Conservation (phyloP, 1,140 invertebrate species). For the Cydia strobilella region DNA sequence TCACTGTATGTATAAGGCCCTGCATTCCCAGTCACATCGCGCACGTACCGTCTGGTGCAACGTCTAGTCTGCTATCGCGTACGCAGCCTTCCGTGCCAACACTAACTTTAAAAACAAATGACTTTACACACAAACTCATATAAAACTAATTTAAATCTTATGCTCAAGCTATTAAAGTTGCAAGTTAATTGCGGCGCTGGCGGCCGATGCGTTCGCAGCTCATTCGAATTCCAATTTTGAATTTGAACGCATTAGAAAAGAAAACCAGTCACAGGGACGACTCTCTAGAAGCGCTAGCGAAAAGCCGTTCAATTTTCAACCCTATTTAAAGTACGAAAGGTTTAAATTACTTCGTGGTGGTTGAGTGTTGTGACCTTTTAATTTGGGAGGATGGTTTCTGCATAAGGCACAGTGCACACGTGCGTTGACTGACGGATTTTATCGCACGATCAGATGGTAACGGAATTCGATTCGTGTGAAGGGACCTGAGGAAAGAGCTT, state of each 20-base stretch:
- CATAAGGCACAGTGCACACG: conserved; percentile 41
- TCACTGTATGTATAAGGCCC: conserved; percentile 3
- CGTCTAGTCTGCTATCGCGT: conserved; percentile 60
- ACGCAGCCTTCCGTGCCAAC: conserved; percentile 51
- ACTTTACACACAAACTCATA: conserved; percentile 10
- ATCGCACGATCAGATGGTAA: conserved; percentile 43
- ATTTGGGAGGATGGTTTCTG: conserved; percentile 5
- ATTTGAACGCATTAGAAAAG: conserved; percentile 30
- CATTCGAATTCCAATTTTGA: conserved; percentile 22
- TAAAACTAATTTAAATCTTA: conserved; percentile 1
- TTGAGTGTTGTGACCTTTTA: not conserved
- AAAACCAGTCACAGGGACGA: not conserved
- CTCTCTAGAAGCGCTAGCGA: not conserved
- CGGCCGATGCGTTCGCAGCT: not conserved
- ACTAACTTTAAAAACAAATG: conserved; percentile 33
- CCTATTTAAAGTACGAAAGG: not conserved
- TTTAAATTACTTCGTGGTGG: not conserved
- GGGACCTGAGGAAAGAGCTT: not conserved
- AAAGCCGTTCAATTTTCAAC: not conserved
- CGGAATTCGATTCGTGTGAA: conserved; percentile 41
- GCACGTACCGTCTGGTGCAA: conserved; percentile 50
- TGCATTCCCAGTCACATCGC: conserved; percentile 43
- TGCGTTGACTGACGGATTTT: conserved; percentile 40
- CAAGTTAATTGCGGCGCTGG: not conserved
- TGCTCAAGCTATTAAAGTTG: not conserved